These are phyloP conservation scores for Saimiri boliviensis DNA, from an alignment of 2,113 vertebrate genomes.

Conservation along the genomic window DNA sequence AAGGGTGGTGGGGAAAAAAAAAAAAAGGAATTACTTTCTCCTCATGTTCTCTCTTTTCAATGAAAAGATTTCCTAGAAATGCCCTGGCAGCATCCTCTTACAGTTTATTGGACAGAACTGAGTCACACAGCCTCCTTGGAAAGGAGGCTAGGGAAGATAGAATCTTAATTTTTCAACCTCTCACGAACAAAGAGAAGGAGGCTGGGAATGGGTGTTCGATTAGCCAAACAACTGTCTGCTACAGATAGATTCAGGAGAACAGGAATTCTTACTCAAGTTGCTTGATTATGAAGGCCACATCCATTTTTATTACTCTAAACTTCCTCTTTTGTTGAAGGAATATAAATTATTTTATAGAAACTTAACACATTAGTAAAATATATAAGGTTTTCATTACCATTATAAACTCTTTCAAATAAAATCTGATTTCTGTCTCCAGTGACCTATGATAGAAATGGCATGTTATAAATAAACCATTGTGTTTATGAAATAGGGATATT, in stretches of 20 bases:
- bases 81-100: not conserved
- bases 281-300: not conserved
- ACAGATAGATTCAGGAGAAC: not conserved
- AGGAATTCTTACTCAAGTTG: not conserved
- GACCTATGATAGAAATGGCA: slow-evolving; percentile 15
- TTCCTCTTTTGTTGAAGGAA: not conserved
- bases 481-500: slow-evolving; percentile 3
- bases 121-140: not conserved
- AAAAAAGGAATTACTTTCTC: not conserved
- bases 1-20: not conserved
- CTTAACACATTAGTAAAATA: not conserved
- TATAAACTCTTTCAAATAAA: slow-evolving; percentile 21
- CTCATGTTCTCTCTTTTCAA: not conserved
- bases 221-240: not conserved
- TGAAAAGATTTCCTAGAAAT: not conserved
- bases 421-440: not conserved
- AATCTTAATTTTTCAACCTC: not conserved
- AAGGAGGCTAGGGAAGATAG: not conserved
- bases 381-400: not conserved
- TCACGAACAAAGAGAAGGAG: not conserved
- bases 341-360: not conserved
- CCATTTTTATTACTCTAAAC: not conserved
- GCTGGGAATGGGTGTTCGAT: not conserved
- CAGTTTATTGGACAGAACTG: not conserved
- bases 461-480: slow-evolving; percentile 25